Conservation (phyloP, 2,797 vertebrate species). For the Crenuchus spilurus region DNA sequence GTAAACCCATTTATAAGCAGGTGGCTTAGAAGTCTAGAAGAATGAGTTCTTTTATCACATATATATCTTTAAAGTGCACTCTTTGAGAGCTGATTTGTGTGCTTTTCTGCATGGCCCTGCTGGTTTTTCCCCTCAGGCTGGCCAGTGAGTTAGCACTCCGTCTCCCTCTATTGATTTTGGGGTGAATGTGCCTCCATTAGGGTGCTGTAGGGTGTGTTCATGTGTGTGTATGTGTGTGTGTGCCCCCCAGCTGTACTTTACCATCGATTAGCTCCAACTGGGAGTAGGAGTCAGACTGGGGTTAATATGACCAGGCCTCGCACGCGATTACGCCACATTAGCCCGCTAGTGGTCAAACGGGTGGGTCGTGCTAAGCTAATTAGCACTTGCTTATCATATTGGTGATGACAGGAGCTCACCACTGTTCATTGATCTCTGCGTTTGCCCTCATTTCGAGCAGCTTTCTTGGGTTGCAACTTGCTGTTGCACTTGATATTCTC, state of each 20-base stretch:
- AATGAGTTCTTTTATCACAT: neutral
- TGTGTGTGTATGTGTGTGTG: slow-evolving; percentile 29
- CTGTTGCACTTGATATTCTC: slow-evolving; percentile 47
- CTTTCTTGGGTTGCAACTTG: slow-evolving; percentile 9
- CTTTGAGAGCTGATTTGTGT: slow-evolving; percentile 26
- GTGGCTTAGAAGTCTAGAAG: neutral
- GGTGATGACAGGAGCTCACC: slow-evolving; percentile 75
- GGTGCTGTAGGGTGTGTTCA: slow-evolving; percentile 78
- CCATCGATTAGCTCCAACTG: slow-evolving; percentile 91
- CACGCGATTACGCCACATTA: slow-evolving; percentile 88
- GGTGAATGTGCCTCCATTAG: slow-evolving; percentile 92
- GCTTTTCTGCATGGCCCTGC: slow-evolving; percentile 11
- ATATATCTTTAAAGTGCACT: neutral
- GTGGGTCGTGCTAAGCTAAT: slow-evolving; percentile 85
- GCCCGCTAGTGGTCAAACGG: slow-evolving; percentile 80
- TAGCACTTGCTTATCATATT: slow-evolving; percentile 82
- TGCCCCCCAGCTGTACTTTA: slow-evolving; percentile 90
- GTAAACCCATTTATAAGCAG: neutral
- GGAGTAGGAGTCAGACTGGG: slow-evolving; percentile 87
- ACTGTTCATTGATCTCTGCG: slow-evolving; percentile 77
- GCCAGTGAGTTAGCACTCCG: slow-evolving; percentile 22
- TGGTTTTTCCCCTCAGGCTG: slow-evolving; percentile 69
- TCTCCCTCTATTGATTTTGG: slow-evolving; percentile 56
- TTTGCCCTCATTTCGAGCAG: slow-evolving; percentile 41
- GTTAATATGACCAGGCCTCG: slow-evolving; percentile 83